Base-by-base conservation (phyloP, 2,888 invertebrate species). In the Nomada lathburiana region DNA sequence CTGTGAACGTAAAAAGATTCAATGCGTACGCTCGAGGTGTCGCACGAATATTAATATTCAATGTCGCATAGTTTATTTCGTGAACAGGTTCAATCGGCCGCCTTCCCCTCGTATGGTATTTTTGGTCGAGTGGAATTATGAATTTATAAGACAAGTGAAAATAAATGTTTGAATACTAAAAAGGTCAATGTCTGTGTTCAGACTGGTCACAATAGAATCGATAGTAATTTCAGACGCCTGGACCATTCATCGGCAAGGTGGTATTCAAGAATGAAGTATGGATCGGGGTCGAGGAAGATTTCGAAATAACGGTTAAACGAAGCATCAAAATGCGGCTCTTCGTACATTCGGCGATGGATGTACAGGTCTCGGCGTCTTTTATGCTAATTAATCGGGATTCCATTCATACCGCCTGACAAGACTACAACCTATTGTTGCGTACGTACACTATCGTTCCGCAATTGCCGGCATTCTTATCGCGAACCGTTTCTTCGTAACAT, bases 291-390 rank as follows among this genome's bases (percentile, higher is more conserved):
- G 85, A 84, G 63, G 82, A 42, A 55, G 71, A 76, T 86, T 78
- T 84, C 75, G 84, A 84, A 83, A 82, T 89, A 89, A 89, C 88
- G 88, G 89, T 90, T 80, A 82, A 87, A 85, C 80, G 85, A 85
- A 78, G 74, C 84, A 69, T 63, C 68, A 26, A 76, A 68, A 76
- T 50, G 53, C 53, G 50, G 70, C 55, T 65, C 44, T 26, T 72
- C 52, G 36, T 60, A 65, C 57, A 71, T 52, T 72, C 67, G 77
- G 72, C 59, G 75, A 75, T 72, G 60, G 53, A 74, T 74, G 63
- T 59, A 59, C 53, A 11, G 20, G 59, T 47, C n/a, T 57, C 20
- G 10, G 63, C 55, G 67, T 63, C 52, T 68, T 62, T 80, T 71
- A 76, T 72, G 82, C 80, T 80, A 77, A 84, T 84, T 64, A 79